A percentile compares a stretch with the other conserved stretches of the same genome.
Conservation (phyloP, 1,140 invertebrate genomes). For the Anoplophora glabripennis region DNA sequence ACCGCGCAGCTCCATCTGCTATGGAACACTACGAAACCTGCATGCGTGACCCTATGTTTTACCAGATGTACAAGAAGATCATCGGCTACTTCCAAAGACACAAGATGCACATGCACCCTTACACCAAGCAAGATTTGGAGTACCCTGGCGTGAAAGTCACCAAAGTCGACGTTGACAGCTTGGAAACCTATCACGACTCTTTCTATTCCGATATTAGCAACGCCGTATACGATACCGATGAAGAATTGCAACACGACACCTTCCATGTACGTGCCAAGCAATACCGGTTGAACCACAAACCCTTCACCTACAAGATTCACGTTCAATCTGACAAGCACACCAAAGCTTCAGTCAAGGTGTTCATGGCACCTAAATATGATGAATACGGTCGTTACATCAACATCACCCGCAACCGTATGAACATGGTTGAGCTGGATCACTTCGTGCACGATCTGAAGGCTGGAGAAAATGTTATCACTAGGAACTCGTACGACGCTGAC, state of each 20-base stretch:
- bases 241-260: constrained; percentile 21
- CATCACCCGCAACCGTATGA: constrained; percentile 56
- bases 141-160: constrained; percentile 62
- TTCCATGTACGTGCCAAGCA: constrained; percentile 46
- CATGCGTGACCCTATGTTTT: constrained; percentile 65
- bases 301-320: constrained; percentile 60
- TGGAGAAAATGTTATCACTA: constrained; percentile 64
- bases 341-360: constrained; percentile 60
- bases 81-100: constrained; percentile 49
- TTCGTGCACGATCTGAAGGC: constrained; percentile 61
- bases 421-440: constrained; percentile 68
- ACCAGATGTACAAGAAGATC: constrained; percentile 58
- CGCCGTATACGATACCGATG: constrained; percentile 50
- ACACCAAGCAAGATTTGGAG: constrained; percentile 58
- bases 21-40: constrained; percentile 57
- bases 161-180: constrained; percentile 58
- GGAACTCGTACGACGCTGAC: constrained; percentile 65
- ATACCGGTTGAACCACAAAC: constrained; percentile 58
- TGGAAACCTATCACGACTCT: constrained; percentile 65
- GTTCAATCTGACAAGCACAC: constrained; percentile 55
- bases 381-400: constrained; percentile 51
- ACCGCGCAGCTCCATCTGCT: constrained; percentile 34
- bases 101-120: constrained; percentile 49
- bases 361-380: constrained; percentile 67
- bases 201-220: constrained; percentile 66